A percentile compares a stretch with the other conserved stretches of the same genome.
phyloP scores from a whole-genome alignment of 1,140 invertebrate genomes.

The Adelges cooleyi region DNA sequence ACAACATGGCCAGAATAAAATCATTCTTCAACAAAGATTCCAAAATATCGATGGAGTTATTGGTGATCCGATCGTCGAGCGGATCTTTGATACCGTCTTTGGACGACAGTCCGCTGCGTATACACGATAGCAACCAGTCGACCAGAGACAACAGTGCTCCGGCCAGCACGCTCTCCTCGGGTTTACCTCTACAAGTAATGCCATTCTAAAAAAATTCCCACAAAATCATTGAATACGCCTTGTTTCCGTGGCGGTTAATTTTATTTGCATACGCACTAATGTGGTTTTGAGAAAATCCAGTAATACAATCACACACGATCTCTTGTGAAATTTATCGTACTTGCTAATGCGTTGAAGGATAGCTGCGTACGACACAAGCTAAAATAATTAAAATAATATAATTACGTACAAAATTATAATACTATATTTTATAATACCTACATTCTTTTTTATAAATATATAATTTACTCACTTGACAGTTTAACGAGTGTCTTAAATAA shows the following conservation, averaged over 20 bases:
- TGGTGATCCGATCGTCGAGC: conserved; percentile 29
- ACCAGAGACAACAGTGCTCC: conserved; percentile 62
- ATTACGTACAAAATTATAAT: background rate
- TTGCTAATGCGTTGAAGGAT: conserved; percentile 77
- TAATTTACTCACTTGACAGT: conserved; percentile 50
- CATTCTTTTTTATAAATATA: background rate
- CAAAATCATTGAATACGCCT: background rate
- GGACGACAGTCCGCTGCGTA: conserved; percentile 39
- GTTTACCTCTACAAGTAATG: conserved; percentile 58
- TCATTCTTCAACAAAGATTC: conserved; percentile 52
- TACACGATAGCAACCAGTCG: conserved; percentile 70
- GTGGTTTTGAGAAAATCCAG: conserved; percentile 75
- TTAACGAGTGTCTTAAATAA: conserved; percentile 82
- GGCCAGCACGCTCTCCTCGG: conserved; percentile 66
- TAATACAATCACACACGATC: conserved; percentile 74
- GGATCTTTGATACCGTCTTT: conserved; percentile 41
- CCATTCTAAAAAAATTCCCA: conserved; percentile 38
- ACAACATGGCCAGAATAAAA: conserved; percentile 69
- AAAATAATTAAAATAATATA: conserved; percentile 16
- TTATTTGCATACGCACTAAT: conserved; percentile 47
- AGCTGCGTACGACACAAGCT: conserved; percentile 79
- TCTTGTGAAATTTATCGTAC: conserved; percentile 77
- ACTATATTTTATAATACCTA: background rate
- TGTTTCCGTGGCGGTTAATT: background rate
- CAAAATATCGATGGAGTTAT: conserved; percentile 8